Percentiles rank a stretch among this genome's conserved stretches.
Conservation (phyloP, 2,113 vertebrate genomes). For the Leiothrix lutea region DNA sequence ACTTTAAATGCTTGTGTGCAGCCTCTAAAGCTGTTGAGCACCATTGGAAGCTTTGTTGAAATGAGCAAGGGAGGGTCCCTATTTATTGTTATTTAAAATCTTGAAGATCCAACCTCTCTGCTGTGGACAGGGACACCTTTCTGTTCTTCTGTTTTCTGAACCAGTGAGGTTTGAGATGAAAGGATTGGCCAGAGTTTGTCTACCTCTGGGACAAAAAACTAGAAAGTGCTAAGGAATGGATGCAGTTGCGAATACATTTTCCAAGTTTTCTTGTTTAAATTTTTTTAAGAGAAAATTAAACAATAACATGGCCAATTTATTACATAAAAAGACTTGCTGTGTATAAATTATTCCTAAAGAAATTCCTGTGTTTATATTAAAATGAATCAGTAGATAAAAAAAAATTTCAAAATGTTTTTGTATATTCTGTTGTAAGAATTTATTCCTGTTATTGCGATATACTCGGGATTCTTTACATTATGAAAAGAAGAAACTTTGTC, state of each 20-base stretch:
- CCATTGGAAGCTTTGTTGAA: constrained; percentile 20
- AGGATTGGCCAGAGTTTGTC: constrained; percentile 77
- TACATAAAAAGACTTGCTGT: constrained; percentile 84
- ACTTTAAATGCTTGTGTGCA: neutral
- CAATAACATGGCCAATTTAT: constrained; percentile 85
- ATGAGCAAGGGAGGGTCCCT: constrained; percentile 30
- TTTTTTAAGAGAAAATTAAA: constrained; percentile 70
- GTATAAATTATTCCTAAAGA: constrained; percentile 87
- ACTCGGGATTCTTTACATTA: constrained; percentile 87
- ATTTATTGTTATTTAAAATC: constrained; percentile 69
- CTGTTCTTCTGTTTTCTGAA: constrained; percentile 73
- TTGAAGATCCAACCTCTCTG: neutral
- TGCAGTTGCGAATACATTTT: constrained; percentile 80
- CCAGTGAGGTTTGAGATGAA: constrained; percentile 75
- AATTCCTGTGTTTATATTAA: constrained; percentile 85
- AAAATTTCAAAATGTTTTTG: constrained; percentile 84
- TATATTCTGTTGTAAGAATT: constrained; percentile 89
- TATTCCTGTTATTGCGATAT: constrained; percentile 85
- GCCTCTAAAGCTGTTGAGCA: neutral
- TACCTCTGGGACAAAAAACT: constrained; percentile 77
- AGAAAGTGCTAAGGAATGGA: constrained; percentile 76
- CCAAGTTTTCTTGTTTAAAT: constrained; percentile 76
- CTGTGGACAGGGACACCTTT: neutral
- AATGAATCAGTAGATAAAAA: constrained; percentile 81
- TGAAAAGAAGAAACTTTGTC: constrained; percentile 81